Conservation (phyloP, 2,113 vertebrate genomes). For the Malurus alboscapulatus region DNA sequence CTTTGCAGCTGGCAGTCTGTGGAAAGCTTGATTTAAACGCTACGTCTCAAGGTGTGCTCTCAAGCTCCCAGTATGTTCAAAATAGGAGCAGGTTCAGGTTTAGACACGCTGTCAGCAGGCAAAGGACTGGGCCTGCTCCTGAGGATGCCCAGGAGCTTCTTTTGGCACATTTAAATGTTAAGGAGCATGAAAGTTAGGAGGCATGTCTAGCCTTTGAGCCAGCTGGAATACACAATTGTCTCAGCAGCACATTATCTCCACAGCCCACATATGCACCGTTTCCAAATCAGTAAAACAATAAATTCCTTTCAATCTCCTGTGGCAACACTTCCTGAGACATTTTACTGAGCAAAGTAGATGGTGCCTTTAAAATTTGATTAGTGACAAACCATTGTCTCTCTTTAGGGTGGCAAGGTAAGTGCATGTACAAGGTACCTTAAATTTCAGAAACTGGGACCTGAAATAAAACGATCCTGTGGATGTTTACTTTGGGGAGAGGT, state of each 20-base stretch:
- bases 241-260: conserved; percentile 50
- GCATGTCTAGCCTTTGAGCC: conserved; percentile 65
- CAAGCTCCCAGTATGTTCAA: neutral
- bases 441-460: neutral
- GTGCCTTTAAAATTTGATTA: neutral
- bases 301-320: conserved; percentile 51
- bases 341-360: neutral
- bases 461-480: neutral
- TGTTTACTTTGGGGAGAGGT: neutral
- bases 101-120: conserved; percentile 30
- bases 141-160: conserved; percentile 64
- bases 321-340: neutral
- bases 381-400: neutral
- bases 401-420: neutral
- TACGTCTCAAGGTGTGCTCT: conserved; percentile 30
- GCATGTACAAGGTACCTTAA: neutral
- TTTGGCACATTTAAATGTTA: conserved; percentile 39
- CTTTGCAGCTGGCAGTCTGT: conserved; percentile 42
- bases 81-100: conserved; percentile 47
- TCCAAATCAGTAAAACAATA: conserved; percentile 62
- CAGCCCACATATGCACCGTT: neutral
- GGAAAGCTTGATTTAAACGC: conserved; percentile 46
- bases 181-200: conserved; percentile 35
- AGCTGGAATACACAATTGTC: conserved; percentile 59
- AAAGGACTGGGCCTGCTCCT: conserved; percentile 50